Conservation (phyloP, 2,113 vertebrate species). For the mouse (Mus musculus) region DNA sequence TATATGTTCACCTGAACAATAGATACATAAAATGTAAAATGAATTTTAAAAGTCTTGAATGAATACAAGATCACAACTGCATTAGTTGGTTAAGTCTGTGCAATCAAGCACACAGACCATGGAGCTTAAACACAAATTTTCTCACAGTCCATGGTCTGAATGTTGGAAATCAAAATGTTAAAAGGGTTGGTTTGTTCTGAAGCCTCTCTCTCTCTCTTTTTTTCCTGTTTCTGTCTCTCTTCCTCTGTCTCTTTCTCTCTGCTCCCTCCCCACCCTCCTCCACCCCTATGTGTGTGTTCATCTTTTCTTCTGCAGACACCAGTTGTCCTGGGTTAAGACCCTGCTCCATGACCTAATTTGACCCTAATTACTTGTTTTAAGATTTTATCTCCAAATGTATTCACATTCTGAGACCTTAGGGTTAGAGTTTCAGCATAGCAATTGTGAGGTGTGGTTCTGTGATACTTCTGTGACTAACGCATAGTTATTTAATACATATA, state of each 20-base stretch:
- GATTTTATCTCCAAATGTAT: neutral
- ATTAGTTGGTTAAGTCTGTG: neutral
- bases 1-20: neutral
- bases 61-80: neutral
- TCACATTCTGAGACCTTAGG: neutral
- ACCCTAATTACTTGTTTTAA: neutral
- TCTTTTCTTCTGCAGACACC: neutral
- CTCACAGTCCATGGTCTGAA: neutral
- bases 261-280: rapidly evolving
- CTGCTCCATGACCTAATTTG: neutral
- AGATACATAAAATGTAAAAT: neutral
- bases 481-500: neutral
- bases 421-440: neutral
- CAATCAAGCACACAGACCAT: neutral
- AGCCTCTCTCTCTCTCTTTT: neutral
- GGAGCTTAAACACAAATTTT: neutral
- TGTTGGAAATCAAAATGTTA: neutral
- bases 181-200: neutral
- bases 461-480: neutral
- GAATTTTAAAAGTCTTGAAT: conserved; percentile 2
- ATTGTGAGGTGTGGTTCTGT: neutral
- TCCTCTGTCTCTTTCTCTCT: too few species aligned
- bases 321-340: neutral
- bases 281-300: neutral
- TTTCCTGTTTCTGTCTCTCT: neutral